phyloP scores from a whole-genome alignment of 2,888 invertebrate species.

The Ypsolopha scabrella region DNA sequence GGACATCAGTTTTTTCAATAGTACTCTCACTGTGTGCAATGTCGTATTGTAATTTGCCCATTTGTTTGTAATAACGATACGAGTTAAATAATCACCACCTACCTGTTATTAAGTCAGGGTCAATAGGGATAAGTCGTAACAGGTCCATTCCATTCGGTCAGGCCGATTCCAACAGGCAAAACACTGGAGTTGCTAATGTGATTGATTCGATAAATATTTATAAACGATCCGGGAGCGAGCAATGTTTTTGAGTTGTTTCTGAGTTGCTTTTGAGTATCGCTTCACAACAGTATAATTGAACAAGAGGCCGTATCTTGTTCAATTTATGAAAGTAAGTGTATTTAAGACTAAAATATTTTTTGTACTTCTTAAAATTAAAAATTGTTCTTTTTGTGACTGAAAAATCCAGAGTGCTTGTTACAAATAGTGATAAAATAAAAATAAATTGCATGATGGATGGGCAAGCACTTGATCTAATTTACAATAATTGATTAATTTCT shows the following conservation, averaged over 20 bases:
- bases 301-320: neutral
- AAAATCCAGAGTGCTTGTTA: neutral
- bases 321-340: neutral
- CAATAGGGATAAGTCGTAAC: too few relatives aligned
- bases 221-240: conserved; percentile 10
- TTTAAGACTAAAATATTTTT: neutral
- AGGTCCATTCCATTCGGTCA: conserved; percentile 1
- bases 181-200: conserved; percentile 32
- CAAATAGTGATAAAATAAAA: neutral
- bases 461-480: too few relatives aligned
- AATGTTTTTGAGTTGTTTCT: neutral
- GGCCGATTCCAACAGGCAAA: conserved; percentile 28
- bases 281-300: neutral
- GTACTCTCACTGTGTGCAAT: too few relatives aligned
- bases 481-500: too few relatives aligned
- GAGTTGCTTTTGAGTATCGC: neutral
- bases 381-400: neutral
- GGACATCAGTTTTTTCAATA: too few relatives aligned
- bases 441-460: too few relatives aligned
- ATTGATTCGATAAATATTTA: conserved; percentile 48
- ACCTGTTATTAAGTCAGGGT: too few relatives aligned
- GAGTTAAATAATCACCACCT: too few relatives aligned
- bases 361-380: neutral
- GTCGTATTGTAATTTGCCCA: too few relatives aligned
- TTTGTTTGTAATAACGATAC: too few relatives aligned